Evolutionary conservation across 2,113 vertebrate genomes (phyloP).

Genomic region (Procavia capensis): DNA sequence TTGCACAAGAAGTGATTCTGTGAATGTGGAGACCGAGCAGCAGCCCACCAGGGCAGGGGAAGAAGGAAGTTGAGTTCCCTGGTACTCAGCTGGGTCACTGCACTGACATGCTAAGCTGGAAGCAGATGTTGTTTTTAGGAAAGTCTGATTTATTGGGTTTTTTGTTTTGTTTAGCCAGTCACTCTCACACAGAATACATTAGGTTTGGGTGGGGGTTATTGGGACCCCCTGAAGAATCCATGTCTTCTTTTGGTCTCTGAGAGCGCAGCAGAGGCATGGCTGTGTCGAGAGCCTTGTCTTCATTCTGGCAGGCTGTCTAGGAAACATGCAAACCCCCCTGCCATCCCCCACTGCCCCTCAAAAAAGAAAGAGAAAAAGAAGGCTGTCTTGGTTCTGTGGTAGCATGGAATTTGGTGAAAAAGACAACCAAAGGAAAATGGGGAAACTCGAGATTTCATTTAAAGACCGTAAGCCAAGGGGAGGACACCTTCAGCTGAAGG

Average conservation of each 20-base stretch:
- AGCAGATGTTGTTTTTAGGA: conserved; percentile 81
- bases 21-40: conserved; percentile 95
- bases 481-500: conserved; percentile 83
- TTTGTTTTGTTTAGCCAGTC: conserved; percentile 84
- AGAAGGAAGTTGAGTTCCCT: conserved; percentile 92
- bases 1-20: conserved; percentile 99
- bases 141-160: conserved; percentile 49
- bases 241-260: conserved; percentile 84
- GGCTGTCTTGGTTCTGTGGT: conserved; percentile 79
- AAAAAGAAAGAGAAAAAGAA: background rate
- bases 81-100: conserved; percentile 88
- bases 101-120: conserved; percentile 84
- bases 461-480: conserved; percentile 70
- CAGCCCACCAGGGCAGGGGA: conserved; percentile 87
- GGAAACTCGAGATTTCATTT: conserved; percentile 85
- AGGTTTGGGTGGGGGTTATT: conserved; percentile 77
- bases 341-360: background rate
- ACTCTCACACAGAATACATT: conserved; percentile 84
- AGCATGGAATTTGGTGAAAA: conserved; percentile 83
- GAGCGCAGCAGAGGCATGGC: conserved; percentile 64
- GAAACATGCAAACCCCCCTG: conserved; percentile 81
- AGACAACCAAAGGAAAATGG: conserved; percentile 89
- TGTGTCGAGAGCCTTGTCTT: conserved; percentile 82
- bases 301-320: conserved; percentile 82
- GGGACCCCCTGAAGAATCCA: conserved; percentile 79